phyloP scores from a whole-genome alignment of 2,797 vertebrate species.

The Arrhamphus sclerolepis region DNA sequence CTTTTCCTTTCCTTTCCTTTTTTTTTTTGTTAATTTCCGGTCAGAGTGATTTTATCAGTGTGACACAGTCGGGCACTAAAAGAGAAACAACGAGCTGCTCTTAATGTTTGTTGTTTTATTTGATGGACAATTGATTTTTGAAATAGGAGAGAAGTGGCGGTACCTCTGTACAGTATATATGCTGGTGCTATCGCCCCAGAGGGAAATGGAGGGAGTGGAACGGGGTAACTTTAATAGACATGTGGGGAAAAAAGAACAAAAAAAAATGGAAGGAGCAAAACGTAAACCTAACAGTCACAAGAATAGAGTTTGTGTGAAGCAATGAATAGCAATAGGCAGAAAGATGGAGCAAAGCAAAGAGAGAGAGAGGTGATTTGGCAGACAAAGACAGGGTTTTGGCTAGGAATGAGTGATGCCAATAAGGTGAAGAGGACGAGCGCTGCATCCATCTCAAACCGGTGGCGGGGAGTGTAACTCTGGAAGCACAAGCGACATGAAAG shows the following conservation, averaged over 20 bases:
- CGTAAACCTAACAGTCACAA: constrained; percentile 56
- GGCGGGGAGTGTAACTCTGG: constrained; percentile 38
- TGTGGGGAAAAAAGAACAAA: constrained; percentile 42
- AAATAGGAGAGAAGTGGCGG: constrained; percentile 50
- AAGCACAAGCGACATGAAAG: constrained; percentile 64
- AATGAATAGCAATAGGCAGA: constrained; percentile 69
- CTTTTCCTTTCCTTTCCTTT: constrained; percentile 39
- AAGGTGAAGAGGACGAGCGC: constrained; percentile 59
- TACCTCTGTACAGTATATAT: constrained; percentile 7
- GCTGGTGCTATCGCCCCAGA: background rate
- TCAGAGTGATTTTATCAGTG: constrained; percentile 43
- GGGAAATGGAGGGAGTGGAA: constrained; percentile 40
- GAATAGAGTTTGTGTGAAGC: constrained; percentile 32
- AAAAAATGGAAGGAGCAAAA: constrained; percentile 46
- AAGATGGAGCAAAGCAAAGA: constrained; percentile 51
- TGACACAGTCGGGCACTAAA: constrained; percentile 24
- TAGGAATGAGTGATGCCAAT: constrained; percentile 55
- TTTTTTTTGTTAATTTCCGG: constrained; percentile 56
- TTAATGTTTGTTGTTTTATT: constrained; percentile 58
- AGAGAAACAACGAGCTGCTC: constrained; percentile 21
- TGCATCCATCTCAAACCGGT: constrained; percentile 52
- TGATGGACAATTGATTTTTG: constrained; percentile 69
- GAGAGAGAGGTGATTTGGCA: constrained; percentile 59
- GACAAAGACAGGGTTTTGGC: constrained; percentile 53
- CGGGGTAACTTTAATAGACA: constrained; percentile 49